These are phyloP conservation scores for Tachyglossus aculeatus DNA, from an alignment of 2,797 vertebrate species.

Conservation along the genomic window DNA sequence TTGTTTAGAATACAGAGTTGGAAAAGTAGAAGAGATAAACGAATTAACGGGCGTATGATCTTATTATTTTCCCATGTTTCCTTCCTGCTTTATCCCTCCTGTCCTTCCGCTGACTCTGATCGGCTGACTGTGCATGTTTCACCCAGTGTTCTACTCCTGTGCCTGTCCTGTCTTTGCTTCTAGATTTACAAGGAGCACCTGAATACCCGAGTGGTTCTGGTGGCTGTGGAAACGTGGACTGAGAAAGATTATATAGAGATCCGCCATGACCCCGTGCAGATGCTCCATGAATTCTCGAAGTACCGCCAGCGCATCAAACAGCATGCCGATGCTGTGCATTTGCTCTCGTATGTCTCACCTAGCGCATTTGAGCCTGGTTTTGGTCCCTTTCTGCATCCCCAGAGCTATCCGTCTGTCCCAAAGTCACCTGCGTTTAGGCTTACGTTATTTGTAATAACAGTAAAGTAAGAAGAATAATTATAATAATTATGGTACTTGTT, in stretches of 20 bases:
- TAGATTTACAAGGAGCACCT: conserved; percentile 98
- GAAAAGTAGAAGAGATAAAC: too few species aligned
- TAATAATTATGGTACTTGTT: too few species aligned
- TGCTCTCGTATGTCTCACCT: conserved; percentile 86
- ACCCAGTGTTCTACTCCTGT: conserved; percentile 77
- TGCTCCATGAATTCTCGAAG: conserved; percentile 92
- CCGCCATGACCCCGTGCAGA: conserved; percentile 86
- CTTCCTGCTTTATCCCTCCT: conserved; percentile 70
- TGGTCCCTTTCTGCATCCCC: not conserved
- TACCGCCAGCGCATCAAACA: conserved; percentile 92
- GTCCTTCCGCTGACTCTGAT: conserved; percentile 69
- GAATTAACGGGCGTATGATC: too few species aligned
- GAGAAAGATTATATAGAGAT: conserved; percentile 91
- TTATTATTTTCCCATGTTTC: conserved; percentile 68
- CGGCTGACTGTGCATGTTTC: conserved; percentile 72
- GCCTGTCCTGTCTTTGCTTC: conserved; percentile 73
- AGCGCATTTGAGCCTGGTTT: not conserved
- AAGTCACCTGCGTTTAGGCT: not conserved
- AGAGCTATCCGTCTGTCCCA: not conserved
- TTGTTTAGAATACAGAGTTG: too few species aligned
- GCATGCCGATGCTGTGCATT: conserved; percentile 90
- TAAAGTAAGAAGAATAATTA: too few species aligned
- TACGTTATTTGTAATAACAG: too few species aligned
- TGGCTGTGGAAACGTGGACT: conserved; percentile 95
- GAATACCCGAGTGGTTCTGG: conserved; percentile 93